Base-by-base conservation (phyloP, 2,888 invertebrate genomes). In the Choristoneura rosaceana region DNA sequence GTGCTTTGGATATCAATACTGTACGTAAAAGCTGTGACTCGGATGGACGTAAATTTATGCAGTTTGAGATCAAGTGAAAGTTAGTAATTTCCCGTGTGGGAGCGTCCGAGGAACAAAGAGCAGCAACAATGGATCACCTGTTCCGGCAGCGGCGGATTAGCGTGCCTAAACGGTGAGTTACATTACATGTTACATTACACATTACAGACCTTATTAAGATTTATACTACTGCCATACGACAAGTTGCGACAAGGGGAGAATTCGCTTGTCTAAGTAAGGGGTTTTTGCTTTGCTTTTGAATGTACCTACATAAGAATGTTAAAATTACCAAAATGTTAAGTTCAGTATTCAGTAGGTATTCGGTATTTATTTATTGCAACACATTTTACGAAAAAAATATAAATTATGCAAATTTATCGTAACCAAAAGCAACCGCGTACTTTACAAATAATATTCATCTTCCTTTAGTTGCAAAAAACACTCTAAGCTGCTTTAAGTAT, bases 71-170 rank as follows among this genome's bases (percentile, higher is more conserved):
- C 83, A 85, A 93, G 93, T 93, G 93, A 93, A 93, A 93, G 93
- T 92, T 86, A 79, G 80, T 83, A 87, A 87, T 89, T 88, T 87
- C 81, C 85, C 78, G 77, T 83, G 88, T 90, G 92, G 82, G 88
- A 89, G 83, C 85, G 84, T 85, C 84, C 86, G 84, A 82, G 86
- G 87, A 84, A 82, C 81, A 81, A 84, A 88, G 81, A 87, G 83
- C 76, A 79, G 82, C 86, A 81, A 93, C 90, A 93, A 94, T 90
- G 93, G 92, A 92, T 82, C 92, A 91, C 87, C 90, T 92, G 89
- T 94, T 94, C 89, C 92, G 92, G 82, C 94, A 90, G 81, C 87
- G 94, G 79, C 90, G 92, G 85, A 90, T 90, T 80, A 93, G 89
- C 83, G 90, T 91, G 83, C 94, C 91, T 81, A 94, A 92, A 87